Base-by-base conservation (phyloP, 2,888 invertebrate species). In the Plebejus argus region DNA sequence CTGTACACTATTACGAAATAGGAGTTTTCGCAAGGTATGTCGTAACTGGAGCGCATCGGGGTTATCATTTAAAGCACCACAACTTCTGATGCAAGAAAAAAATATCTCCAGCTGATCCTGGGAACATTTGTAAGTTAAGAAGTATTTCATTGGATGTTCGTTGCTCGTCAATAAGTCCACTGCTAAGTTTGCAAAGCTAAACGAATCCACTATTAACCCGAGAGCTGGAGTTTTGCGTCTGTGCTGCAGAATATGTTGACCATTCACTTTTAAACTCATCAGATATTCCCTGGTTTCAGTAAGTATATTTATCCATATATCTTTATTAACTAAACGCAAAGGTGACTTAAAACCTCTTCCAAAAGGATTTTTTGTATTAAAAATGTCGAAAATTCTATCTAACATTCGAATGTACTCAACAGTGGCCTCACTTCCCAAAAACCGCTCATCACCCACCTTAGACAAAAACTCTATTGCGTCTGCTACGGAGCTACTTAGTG, bases 311-410 rank as follows among this genome's bases (percentile, higher is more conserved):
- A 58, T 58, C 56, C 56, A 58, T n/a, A 58, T 58, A n/a, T 58
- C 56, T n/a, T n/a, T n/a, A 20, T 20, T 58, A n/a, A n/a, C n/a
- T 20, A 39, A 66, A 66, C 61, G 49, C 5, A 70, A 28, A 35
- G 56, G 56, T 58, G 56, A 58, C 56, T 58, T 58, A 58, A 58
- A 58, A 20, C 20, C 56, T 20, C 20, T 58, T n/a, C 56, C 56
- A 58, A 58, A n/a, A 7, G 56, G 56, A 58, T 58, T 58, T 58
- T 58, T 58, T 58, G 56, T n/a, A 58, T 58, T 58, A 20, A 58
- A 58, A n/a, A 58, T n/a, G 20, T 72, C 77, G 28, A 77, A 77
- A 39, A 77, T 58, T 15, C 77, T 58, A 45, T 77, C 72, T 8
- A 77, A 15, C 4, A 39, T 5, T 18, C 72, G 35, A 33, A 77